These are phyloP conservation scores for Leguminivora glycinivorella DNA, from an alignment of 1,140 invertebrate species.

Conservation along the genomic window DNA sequence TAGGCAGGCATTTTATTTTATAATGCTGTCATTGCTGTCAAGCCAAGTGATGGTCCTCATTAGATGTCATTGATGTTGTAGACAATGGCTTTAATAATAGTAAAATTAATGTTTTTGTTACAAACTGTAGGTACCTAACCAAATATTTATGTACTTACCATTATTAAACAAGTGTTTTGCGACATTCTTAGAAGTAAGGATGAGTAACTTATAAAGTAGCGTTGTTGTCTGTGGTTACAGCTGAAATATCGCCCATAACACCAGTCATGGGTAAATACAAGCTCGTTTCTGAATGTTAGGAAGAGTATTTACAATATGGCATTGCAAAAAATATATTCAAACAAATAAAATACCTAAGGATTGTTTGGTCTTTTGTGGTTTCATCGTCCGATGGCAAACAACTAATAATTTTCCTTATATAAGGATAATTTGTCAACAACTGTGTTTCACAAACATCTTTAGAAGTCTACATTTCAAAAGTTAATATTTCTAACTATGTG, in stretches of 20 bases:
- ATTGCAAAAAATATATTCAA: background rate
- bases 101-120: no score
- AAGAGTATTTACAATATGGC: background rate
- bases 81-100: no score
- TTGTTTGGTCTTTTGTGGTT: background rate
- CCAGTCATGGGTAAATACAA: background rate
- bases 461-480: no score
- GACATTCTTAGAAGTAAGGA: background rate
- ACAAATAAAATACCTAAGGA: background rate
- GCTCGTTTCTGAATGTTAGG: no score
- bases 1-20: no score
- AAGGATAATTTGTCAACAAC: constrained; percentile 3
- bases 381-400: constrained; percentile 7
- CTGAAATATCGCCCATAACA: background rate
- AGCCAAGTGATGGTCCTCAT: no score
- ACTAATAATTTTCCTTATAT: background rate
- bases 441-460: background rate
- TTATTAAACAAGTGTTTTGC: constrained; percentile 1
- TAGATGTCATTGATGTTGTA: no score
- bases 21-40: no score
- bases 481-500: no score
- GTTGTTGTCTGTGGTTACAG: background rate
- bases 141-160: background rate
- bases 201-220: background rate
- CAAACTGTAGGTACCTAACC: background rate